Conservation (phyloP, 2,797 vertebrate genomes). For the Xenentodon cancila region DNA sequence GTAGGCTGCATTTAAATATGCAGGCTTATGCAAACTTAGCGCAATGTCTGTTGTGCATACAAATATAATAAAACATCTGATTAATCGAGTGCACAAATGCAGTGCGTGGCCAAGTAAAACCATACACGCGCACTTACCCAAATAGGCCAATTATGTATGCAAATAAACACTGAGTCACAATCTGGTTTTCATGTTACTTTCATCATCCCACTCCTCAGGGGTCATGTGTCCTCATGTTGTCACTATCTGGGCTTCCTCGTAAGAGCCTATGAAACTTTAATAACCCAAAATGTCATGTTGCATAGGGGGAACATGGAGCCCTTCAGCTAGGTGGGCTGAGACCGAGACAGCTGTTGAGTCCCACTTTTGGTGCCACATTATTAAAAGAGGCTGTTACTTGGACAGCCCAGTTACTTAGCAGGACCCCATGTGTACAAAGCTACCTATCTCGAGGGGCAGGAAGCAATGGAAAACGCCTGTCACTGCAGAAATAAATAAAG, state of each 20-base stretch:
- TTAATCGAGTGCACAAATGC: conserved; percentile 44
- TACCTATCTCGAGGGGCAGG: conserved; percentile 35
- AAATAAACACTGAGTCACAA: conserved; percentile 39
- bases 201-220: conserved; percentile 48
- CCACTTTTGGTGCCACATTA: conserved; percentile 43
- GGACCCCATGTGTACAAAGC: conserved; percentile 46
- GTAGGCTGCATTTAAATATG: conserved; percentile 37
- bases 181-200: conserved; percentile 46
- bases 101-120: conserved; percentile 10
- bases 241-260: conserved; percentile 41
- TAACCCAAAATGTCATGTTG: conserved; percentile 58
- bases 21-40: conserved; percentile 42
- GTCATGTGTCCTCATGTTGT: conserved; percentile 48
- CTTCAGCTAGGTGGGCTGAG: conserved; percentile 63
- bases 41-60: conserved; percentile 47
- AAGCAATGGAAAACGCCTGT: conserved; percentile 30
- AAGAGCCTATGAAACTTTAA: conserved; percentile 72
- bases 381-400: conserved; percentile 53
- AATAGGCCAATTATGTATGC: conserved; percentile 43
- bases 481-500: conserved; percentile 39
- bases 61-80: conserved; percentile 27
- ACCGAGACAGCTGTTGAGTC: conserved; percentile 63
- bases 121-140: conserved; percentile 19
- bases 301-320: conserved; percentile 46
- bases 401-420: conserved; percentile 42